A percentile compares a stretch with the other conserved stretches of the same genome.
These are phyloP conservation scores for Irena cyanogastra DNA, from an alignment of 2,113 vertebrate genomes.

Conservation along the genomic window DNA sequence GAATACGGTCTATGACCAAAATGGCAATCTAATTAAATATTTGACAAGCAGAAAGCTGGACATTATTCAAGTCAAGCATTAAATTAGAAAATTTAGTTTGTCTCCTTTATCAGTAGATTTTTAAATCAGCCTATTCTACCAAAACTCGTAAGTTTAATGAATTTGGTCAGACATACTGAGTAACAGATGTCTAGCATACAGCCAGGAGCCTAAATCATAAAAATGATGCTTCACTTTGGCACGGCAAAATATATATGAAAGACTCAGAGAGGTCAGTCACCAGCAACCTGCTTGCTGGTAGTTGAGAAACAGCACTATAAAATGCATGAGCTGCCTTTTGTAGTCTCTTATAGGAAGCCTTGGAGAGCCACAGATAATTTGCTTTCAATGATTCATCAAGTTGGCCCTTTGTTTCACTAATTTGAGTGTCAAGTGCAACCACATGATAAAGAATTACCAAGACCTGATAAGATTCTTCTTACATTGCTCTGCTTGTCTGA, in stretches of 20 bases:
- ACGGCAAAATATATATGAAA: constrained; percentile 50
- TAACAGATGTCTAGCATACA: constrained; percentile 69
- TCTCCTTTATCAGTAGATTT: constrained; percentile 56
- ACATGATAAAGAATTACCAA: constrained; percentile 68
- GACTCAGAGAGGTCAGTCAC: constrained; percentile 47
- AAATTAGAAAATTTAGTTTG: constrained; percentile 60
- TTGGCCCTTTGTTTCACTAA: constrained; percentile 75
- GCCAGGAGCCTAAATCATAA: constrained; percentile 65
- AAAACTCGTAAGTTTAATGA: constrained; percentile 60
- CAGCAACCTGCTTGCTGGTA: constrained; percentile 57
- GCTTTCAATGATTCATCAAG: constrained; percentile 69
- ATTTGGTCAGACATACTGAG: constrained; percentile 65
- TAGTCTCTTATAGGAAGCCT: constrained; percentile 37
- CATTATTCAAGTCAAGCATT: constrained; percentile 69
- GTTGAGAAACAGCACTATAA: constrained; percentile 39
- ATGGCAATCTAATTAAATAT: constrained; percentile 60
- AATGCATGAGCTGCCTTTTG: constrained; percentile 55
- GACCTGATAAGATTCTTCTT: constrained; percentile 60
- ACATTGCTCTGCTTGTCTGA: constrained; percentile 43
- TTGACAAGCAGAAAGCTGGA: constrained; percentile 53
- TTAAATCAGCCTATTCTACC: constrained; percentile 49
- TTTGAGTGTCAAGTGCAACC: constrained; percentile 72
- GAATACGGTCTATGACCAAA: constrained; percentile 41
- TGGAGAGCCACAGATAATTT: constrained; percentile 69
- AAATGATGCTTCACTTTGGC: constrained; percentile 55